Percentiles rank a stretch among this genome's conserved stretches.
Conservation (phyloP, 1,140 invertebrate species). For the Arion vulgaris region DNA sequence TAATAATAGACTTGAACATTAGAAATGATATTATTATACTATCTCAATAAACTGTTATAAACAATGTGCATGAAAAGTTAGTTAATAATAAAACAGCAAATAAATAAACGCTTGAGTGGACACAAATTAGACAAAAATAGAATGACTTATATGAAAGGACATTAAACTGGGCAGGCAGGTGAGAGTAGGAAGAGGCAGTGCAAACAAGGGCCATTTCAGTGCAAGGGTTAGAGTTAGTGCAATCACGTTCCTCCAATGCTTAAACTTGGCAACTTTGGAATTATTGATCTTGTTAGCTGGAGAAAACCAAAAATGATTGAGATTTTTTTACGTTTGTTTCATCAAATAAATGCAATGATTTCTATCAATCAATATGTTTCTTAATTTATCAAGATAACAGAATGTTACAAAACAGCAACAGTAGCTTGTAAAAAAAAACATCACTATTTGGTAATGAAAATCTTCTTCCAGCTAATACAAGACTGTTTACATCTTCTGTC, state of each 20-base stretch:
- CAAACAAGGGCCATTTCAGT: conserved; percentile 9
- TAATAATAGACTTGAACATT: neutral
- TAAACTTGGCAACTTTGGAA: conserved; percentile 60
- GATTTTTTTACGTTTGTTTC: neutral
- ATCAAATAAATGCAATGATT: neutral
- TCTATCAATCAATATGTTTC: too few species aligned
- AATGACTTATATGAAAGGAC: conserved; percentile 14
- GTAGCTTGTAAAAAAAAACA: too few species aligned
- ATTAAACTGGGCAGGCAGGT: conserved; percentile 32
- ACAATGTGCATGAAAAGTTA: conserved; percentile 6
- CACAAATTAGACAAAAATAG: conserved; percentile 2
- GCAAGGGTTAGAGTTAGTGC: conserved; percentile 33
- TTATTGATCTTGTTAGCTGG: conserved; percentile 59
- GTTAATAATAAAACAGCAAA: conserved; percentile 8
- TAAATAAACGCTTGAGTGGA: conserved; percentile 21
- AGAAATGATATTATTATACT: neutral
- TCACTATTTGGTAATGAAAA: too few species aligned
- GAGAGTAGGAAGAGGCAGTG: conserved; percentile 17
- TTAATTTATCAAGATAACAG: too few species aligned
- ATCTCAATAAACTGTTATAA: neutral
- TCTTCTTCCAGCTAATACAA: too few species aligned
- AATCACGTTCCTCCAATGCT: conserved; percentile 57
- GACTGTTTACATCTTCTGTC: too few species aligned
- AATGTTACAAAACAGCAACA: too few species aligned
- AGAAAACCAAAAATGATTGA: conserved; percentile 42